Evolutionary conservation across 2,888 invertebrate genomes (phyloP).

Genomic region (Nomada hirtipes): DNA sequence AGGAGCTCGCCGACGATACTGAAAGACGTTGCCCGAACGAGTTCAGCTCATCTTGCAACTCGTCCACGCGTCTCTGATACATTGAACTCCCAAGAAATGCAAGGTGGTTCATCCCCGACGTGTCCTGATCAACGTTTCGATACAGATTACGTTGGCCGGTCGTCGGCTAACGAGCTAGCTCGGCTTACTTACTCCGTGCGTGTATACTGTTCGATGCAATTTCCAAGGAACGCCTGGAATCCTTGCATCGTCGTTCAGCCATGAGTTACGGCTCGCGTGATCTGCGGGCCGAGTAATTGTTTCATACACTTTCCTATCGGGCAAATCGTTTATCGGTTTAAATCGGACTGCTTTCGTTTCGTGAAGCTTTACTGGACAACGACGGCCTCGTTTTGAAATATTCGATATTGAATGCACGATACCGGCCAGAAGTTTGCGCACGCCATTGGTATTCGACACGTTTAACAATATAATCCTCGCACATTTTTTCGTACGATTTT

Average conservation of each 20-base stretch:
- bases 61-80: conserved; percentile 52
- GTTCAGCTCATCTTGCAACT: conserved; percentile 48
- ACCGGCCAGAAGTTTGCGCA: too few relatives aligned
- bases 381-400: too few relatives aligned
- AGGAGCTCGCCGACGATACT: conserved; percentile 56
- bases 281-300: conserved; percentile 42
- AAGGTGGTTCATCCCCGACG: conserved; percentile 15
- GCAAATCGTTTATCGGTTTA: neutral
- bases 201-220: conserved; percentile 1
- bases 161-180: conserved; percentile 32
- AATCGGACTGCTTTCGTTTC: neutral
- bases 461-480: too few relatives aligned
- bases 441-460: too few relatives aligned
- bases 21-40: conserved; percentile 52
- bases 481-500: too few relatives aligned
- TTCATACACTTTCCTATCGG: conserved; percentile 5
- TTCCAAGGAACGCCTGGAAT: conserved; percentile 7
- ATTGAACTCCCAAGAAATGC: conserved; percentile 47
- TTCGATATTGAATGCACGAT: too few relatives aligned
- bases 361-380: too few relatives aligned
- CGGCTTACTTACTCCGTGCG: conserved; percentile 49
- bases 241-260: neutral
- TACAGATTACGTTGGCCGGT: conserved; percentile 29
- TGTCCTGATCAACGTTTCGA: conserved; percentile 51
- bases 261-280: conserved; percentile 16